Evolutionary conservation across 2,113 vertebrate genomes (phyloP), one percentile per base, ranked within the genome.

Genomic region (Rhodinocichla rosea): DNA sequence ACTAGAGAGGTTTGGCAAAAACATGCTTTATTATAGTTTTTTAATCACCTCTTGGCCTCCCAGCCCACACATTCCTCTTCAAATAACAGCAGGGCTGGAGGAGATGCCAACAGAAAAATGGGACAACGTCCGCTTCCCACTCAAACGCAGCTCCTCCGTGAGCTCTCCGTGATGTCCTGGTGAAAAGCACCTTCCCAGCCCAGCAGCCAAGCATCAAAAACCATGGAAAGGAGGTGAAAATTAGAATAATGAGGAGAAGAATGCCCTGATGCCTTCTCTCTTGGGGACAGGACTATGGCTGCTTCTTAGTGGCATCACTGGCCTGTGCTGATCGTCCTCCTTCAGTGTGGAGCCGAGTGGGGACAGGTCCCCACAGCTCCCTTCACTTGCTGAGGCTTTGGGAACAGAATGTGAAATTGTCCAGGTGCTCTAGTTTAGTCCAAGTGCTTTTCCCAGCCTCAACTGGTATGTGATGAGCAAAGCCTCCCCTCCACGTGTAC

Each of bases 61-160:
- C 35, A 83, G 33, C 71, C 45, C 45, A 40, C 23, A 10, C 5
- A 1, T 22, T 28, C 19, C 3, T 5, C 11, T 69, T 65, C 40
- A 35, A 53, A 42, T 2, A 65, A 33, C 80, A 65, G 67, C n/a
- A 40, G 50, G 42, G n/a, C 52, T 70, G 69, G 60, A 89, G 62
- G 56, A 78, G 40, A 56, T 60, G 18, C 39, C 83, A 23, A 6
- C n/a, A 53, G 24, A 28, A n/a, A 80, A 45, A 15, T 1, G n/a
- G 65, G 49, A 37, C 32, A 24, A 7, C 39, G 2, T 7, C 57
- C 0, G 0, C 42, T 50, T 65, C 50, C 55, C 24, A 1, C n/a
- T 33, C 21, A 23, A 63, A 50, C 0, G 1, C n/a, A 35, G 19
- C 32, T 52, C 22, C 28, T 69, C 67, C 0, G 0, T 1, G 15